phyloP scores from a whole-genome alignment of 2,888 invertebrate species.

The Agrypnus murinus region DNA sequence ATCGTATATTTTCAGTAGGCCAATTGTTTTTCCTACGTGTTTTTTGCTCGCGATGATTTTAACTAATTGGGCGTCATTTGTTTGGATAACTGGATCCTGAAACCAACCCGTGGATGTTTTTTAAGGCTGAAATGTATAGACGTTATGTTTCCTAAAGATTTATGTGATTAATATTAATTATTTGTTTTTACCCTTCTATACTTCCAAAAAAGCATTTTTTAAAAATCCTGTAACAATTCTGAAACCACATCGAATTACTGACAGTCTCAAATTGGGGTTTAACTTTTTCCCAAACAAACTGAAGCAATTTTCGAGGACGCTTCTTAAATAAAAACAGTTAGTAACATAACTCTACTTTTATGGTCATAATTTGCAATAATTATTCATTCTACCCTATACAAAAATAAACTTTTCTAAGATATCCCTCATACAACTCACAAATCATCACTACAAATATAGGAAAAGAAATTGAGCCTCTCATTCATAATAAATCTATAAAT shows the following conservation, averaged over 20 bases:
- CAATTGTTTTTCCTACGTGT: constrained; percentile 56
- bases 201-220: not conserved
- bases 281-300: too few species aligned
- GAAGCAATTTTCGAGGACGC: too few species aligned
- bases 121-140: constrained; percentile 37
- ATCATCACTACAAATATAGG: too few species aligned
- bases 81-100: constrained; percentile 51
- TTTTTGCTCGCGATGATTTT: constrained; percentile 55
- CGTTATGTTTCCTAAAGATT: constrained; percentile 43
- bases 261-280: constrained; percentile 8
- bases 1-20: constrained; percentile 61
- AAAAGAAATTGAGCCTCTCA: too few species aligned
- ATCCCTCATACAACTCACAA: too few species aligned
- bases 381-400: too few species aligned
- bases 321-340: too few species aligned
- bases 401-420: too few species aligned
- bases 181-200: constrained; percentile 22
- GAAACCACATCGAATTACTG: constrained; percentile 3
- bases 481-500: too few species aligned
- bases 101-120: constrained; percentile 33
- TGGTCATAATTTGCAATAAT: too few species aligned
- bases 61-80: constrained; percentile 56
- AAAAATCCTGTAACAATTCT: constrained; percentile 5
- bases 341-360: too few species aligned
- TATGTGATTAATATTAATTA: constrained; percentile 49